Percentiles rank a stretch among this genome's conserved stretches.
Evolutionary conservation across 2,888 invertebrate species (phyloP).

Genomic region (Caenorhabditis doughertyi): DNA sequence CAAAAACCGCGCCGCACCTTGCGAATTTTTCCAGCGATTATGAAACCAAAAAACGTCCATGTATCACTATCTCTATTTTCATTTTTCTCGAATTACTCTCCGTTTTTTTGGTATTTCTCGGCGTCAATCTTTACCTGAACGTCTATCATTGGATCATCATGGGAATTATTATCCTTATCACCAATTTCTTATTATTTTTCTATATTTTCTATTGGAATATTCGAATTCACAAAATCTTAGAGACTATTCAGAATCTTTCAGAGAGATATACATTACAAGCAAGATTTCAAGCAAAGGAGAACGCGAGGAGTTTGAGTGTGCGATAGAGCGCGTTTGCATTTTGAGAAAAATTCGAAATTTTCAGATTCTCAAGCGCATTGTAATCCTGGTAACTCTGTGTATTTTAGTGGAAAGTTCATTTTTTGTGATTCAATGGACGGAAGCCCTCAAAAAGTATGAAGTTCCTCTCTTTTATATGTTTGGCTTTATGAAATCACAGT

Average conservation of each 20-base stretch:
- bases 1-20: too few relatives aligned
- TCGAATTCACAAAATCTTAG: constrained; percentile 16
- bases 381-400: not conserved
- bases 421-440: not conserved
- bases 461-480: not conserved
- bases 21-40: constrained; percentile 23
- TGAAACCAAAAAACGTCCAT: constrained; percentile 1
- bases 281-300: constrained; percentile 19
- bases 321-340: not conserved
- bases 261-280: constrained; percentile 10
- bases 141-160: not conserved
- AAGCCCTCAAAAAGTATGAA: not conserved
- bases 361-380: constrained; percentile 4
- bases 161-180: not conserved
- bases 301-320: constrained; percentile 10
- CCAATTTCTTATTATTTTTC: not conserved
- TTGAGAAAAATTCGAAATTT: not conserved
- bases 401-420: not conserved
- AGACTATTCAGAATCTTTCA: not conserved
- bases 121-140: not conserved
- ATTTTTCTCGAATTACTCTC: not conserved
- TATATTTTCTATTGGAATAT: constrained; percentile 34
- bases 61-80: not conserved
- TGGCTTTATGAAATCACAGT: constrained; percentile 1
- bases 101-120: not conserved